Evolutionary conservation across 2,888 invertebrate species (phyloP), one percentile per base, ranked within the genome.

Genomic region (Plagodis dolabraria): DNA sequence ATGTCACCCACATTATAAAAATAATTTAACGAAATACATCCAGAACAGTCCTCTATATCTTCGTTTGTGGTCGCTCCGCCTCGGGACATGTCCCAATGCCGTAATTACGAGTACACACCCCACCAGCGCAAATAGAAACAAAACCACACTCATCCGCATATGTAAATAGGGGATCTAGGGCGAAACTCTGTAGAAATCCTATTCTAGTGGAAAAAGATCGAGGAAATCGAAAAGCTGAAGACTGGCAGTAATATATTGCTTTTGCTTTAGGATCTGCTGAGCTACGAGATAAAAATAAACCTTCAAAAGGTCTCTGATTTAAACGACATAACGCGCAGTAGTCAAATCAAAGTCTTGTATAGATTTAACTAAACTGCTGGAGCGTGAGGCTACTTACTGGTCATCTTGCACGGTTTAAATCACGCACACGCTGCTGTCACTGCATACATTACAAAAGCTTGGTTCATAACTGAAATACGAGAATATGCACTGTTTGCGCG

Each of bases 61-160:
- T 48, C 63, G 76, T 73, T 71, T 82, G 89, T 72, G 87, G 86
- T 84, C 78, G 69, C 78, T 65, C 76, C 79, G 83, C 86, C 83
- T 77, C 79, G 83, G 83, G 86, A 84, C 81, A 78, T 82, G 86
- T 90, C 87, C 87, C 86, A 76, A 81, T 80, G 83, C 85, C 83
- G 89, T 91, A 90, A 92, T 92, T 90, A 91, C 89, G 86, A 80
- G 80, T 83, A 85, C 81, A 87, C 86, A 87, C 85, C 86, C 86
- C 82, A 82, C 82, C 79, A 82, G 80, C 73, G 86, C 86, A 90
- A 89, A 90, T 86, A 87, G 86, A 85, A 87, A 89, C 88, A 86
- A 90, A 89, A 87, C 89, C 90, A 74, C 87, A 85, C 80, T 80
- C 87, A 86, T 85, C 82, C 85, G 82, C 82, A 83, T 86, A 88